Percentiles rank a stretch among this genome's conserved stretches.
Evolutionary conservation across 2,888 invertebrate species (phyloP).

Genomic region (Corbicula japonica): DNA sequence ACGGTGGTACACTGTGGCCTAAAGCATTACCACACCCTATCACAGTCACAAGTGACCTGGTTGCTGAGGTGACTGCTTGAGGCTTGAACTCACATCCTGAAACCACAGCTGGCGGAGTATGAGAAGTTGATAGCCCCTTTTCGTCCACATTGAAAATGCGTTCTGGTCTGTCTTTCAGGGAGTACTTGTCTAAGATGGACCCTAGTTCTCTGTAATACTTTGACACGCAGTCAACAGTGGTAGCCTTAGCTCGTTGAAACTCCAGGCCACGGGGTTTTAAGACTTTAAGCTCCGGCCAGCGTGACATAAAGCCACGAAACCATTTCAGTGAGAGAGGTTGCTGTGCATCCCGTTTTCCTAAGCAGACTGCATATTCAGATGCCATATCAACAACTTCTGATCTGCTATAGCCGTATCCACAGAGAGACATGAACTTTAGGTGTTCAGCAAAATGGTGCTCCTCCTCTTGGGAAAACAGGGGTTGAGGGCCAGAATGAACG

Average conservation of each 20-base stretch:
- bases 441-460: conserved; percentile 34
- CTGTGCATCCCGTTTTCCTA: conserved; percentile 31
- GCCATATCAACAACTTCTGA: conserved; percentile 57
- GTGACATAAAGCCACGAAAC: conserved; percentile 49
- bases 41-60: conserved; percentile 29
- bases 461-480: conserved; percentile 21
- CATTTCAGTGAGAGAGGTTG: conserved; percentile 49
- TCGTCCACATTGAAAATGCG: conserved; percentile 63
- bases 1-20: conserved; percentile 51
- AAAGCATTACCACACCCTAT: conserved; percentile 57
- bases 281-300: conserved; percentile 60
- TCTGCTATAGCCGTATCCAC: conserved; percentile 34
- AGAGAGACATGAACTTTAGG: conserved; percentile 9
- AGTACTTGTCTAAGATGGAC: conserved; percentile 43
- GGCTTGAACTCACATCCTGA: conserved; percentile 9
- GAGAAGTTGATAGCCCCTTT: conserved; percentile 45
- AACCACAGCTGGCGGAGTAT: conserved; percentile 20
- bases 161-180: conserved; percentile 52
- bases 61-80: conserved; percentile 22
- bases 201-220: conserved; percentile 54
- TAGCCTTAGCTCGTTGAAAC: conserved; percentile 26
- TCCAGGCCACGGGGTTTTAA: conserved; percentile 37
- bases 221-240: conserved; percentile 24
- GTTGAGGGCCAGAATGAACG: conserved; percentile 5
- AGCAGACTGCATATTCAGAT: conserved; percentile 53